Evolutionary conservation across 1,140 invertebrate species (phyloP).

Genomic region (Pseudomyrmex gracilis): DNA sequence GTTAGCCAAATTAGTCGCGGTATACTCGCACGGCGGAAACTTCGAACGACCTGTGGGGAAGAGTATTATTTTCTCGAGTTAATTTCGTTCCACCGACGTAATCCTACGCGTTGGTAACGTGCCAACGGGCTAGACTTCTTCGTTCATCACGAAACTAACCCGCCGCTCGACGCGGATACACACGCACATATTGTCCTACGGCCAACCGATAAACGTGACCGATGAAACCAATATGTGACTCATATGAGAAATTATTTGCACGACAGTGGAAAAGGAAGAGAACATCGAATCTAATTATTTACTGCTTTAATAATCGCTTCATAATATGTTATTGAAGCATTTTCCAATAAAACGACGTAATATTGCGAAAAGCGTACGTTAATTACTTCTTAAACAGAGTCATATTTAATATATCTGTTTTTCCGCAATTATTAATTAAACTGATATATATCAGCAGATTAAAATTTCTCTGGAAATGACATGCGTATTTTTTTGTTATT

Average conservation of each 20-base stretch:
- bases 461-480: too few species aligned
- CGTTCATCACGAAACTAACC: slow-evolving; percentile 53
- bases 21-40: not conserved
- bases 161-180: slow-evolving; percentile 38
- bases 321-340: too few species aligned
- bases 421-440: too few species aligned
- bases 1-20: not conserved
- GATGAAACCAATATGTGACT: slow-evolving; percentile 54
- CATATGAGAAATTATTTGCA: slow-evolving; percentile 33
- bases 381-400: not conserved
- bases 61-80: slow-evolving; percentile 60
- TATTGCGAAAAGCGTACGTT: not conserved
- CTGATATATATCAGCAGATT: too few species aligned
- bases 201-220: slow-evolving; percentile 41
- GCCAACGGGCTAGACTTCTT: slow-evolving; percentile 52
- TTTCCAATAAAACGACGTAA: not conserved
- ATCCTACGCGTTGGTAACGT: slow-evolving; percentile 58
- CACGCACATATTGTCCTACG: slow-evolving; percentile 44
- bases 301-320: not conserved
- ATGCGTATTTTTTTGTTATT: too few species aligned
- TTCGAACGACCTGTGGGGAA: not conserved
- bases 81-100: slow-evolving; percentile 71
- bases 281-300: not conserved
- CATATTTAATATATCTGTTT: not conserved
- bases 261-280: slow-evolving; percentile 25